Evolutionary conservation across 1,140 invertebrate genomes (phyloP).

Genomic region (Spodoptera litura): DNA sequence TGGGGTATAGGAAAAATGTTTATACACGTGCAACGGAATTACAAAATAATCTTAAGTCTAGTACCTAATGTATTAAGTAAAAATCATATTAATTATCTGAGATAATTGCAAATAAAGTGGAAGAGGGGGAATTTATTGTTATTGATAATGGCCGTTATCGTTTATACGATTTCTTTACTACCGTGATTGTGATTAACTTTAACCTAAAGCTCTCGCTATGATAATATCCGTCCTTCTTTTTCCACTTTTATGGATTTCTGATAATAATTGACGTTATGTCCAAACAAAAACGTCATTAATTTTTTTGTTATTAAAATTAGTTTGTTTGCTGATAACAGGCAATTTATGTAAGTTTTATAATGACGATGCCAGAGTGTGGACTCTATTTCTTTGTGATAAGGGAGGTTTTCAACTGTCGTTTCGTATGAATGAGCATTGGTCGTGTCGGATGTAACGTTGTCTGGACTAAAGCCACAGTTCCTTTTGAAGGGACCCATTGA

Average conservation of each 20-base stretch:
- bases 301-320: conserved; percentile 24
- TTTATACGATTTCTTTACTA: not conserved
- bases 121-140: too few relatives aligned
- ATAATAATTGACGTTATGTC: conserved; percentile 30
- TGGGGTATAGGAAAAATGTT: too few relatives aligned
- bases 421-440: conserved; percentile 8
- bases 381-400: conserved; percentile 27
- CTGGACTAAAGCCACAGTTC: conserved; percentile 31
- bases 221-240: conserved; percentile 4
- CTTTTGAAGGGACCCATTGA: conserved; percentile 41
- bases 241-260: conserved; percentile 1
- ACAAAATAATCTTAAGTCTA: not conserved
- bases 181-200: not conserved
- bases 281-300: conserved; percentile 28
- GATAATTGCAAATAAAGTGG: too few relatives aligned
- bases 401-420: conserved; percentile 2
- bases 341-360: conserved; percentile 27
- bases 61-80: too few relatives aligned
- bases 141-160: not conserved
- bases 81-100: too few relatives aligned
- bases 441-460: conserved; percentile 41
- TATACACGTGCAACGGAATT: not conserved
- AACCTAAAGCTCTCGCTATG: not conserved
- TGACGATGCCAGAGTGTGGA: conserved; percentile 5
- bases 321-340: conserved; percentile 22